phyloP scores from a whole-genome alignment of 2,113 vertebrate genomes.

The Strigops habroptila region DNA sequence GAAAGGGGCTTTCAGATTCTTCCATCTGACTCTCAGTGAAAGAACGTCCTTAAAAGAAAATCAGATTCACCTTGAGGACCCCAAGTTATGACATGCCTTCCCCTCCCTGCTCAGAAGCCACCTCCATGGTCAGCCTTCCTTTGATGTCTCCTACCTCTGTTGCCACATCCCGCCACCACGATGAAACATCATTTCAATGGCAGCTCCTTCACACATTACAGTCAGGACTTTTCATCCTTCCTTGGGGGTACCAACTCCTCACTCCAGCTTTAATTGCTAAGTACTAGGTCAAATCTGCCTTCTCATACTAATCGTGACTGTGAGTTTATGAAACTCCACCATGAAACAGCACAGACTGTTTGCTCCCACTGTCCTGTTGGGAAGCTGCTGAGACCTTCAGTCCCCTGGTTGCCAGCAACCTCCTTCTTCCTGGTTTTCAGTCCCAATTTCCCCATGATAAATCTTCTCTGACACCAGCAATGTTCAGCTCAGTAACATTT shows the following conservation, averaged over 20 bases:
- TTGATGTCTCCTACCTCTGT: neutral
- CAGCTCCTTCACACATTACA: neutral
- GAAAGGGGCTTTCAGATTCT: neutral
- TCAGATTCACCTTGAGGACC: neutral
- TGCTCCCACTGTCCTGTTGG: neutral
- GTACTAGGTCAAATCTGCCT: neutral
- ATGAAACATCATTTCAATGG: neutral
- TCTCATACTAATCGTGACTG: neutral
- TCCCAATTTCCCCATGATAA: neutral
- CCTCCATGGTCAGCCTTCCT: neutral
- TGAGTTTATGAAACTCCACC: neutral
- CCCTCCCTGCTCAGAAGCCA: neutral
- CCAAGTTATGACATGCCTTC: neutral
- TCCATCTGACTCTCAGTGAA: neutral
- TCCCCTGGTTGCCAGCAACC: neutral
- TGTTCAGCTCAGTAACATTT: neutral
- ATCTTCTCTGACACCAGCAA: neutral
- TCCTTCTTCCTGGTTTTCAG: neutral
- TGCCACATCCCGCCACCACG: neutral
- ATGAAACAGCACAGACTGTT: neutral
- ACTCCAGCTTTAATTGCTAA: neutral
- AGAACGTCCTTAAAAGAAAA: neutral
- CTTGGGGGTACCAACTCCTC: neutral
- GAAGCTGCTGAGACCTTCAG: neutral
- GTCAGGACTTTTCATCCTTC: neutral